phyloP scores from a whole-genome alignment of 2,113 vertebrate species.

The Prunella fulvescens region DNA sequence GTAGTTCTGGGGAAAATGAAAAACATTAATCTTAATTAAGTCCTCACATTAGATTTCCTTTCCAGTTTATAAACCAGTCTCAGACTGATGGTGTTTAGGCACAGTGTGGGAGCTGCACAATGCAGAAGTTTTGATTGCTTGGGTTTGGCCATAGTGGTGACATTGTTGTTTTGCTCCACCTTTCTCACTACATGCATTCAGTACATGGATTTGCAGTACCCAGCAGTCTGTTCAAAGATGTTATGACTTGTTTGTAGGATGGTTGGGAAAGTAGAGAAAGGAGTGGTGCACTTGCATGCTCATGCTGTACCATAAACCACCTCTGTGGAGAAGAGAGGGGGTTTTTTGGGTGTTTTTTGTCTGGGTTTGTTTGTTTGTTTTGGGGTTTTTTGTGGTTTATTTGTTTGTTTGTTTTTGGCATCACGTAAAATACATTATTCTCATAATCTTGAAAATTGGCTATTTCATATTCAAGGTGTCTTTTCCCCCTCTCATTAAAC shows the following conservation, averaged over 20 bases:
- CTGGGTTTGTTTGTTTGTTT: background rate
- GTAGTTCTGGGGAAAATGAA: background rate
- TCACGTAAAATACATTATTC: background rate
- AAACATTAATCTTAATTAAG: background rate
- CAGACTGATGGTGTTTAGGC: background rate
- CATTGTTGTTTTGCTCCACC: background rate
- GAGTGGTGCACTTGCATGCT: background rate
- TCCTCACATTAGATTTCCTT: background rate
- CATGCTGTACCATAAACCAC: background rate
- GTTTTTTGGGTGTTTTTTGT: background rate
- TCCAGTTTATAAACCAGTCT: background rate
- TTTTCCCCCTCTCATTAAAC: background rate
- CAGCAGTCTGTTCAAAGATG: background rate
- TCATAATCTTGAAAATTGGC: background rate
- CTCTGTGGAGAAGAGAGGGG: background rate
- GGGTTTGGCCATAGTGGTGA: background rate
- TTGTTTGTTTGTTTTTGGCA: background rate
- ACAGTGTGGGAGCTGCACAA: background rate
- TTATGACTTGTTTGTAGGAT: background rate
- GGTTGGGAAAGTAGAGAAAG: background rate
- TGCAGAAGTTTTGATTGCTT: background rate
- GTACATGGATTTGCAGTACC: background rate
- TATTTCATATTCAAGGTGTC: background rate
- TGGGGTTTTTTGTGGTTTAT: too few species aligned
- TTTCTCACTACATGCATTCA: background rate